Evolutionary conservation across 2,888 invertebrate species (phyloP).

Genomic region (Drosophila subsilvestris): DNA sequence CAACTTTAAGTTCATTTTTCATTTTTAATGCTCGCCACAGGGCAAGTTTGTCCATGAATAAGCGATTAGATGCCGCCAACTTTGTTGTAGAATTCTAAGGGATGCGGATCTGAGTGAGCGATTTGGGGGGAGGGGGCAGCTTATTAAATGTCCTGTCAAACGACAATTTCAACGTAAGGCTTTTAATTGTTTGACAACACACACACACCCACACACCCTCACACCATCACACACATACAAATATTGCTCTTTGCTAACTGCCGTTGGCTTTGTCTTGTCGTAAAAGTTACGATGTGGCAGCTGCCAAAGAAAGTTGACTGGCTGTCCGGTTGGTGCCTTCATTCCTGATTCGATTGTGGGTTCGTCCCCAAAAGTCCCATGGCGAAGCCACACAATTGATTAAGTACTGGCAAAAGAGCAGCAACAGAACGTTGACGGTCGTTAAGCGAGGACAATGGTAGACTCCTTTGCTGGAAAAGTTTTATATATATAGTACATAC

Average conservation of each 20-base stretch:
- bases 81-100: constrained; percentile 34
- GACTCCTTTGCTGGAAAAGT: constrained; percentile 17
- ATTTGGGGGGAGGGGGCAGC: constrained; percentile 5
- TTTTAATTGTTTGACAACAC: constrained; percentile 39
- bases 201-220: constrained; percentile 2
- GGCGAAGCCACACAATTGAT: constrained; percentile 44
- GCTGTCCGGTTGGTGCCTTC: constrained; percentile 35
- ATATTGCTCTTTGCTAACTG: constrained; percentile 32
- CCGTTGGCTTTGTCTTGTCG: constrained; percentile 40
- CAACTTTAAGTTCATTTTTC: constrained; percentile 48
- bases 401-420: constrained; percentile 35
- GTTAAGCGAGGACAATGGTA: constrained; percentile 49
- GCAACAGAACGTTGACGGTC: constrained; percentile 34
- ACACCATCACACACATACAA: constrained; percentile 9
- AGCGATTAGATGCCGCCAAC: constrained; percentile 40
- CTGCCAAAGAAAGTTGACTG: constrained; percentile 42
- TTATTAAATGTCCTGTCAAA: constrained; percentile 41
- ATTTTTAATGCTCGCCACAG: constrained; percentile 50
- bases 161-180: constrained; percentile 31
- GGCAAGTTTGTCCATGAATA: constrained; percentile 43
- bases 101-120: constrained; percentile 16
- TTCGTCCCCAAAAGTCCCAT: constrained; percentile 13
- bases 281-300: constrained; percentile 39
- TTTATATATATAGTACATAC: background rate
- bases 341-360: constrained; percentile 41